Base-by-base conservation (phyloP, 2,888 invertebrate genomes). In the Colletes collaris region DNA sequence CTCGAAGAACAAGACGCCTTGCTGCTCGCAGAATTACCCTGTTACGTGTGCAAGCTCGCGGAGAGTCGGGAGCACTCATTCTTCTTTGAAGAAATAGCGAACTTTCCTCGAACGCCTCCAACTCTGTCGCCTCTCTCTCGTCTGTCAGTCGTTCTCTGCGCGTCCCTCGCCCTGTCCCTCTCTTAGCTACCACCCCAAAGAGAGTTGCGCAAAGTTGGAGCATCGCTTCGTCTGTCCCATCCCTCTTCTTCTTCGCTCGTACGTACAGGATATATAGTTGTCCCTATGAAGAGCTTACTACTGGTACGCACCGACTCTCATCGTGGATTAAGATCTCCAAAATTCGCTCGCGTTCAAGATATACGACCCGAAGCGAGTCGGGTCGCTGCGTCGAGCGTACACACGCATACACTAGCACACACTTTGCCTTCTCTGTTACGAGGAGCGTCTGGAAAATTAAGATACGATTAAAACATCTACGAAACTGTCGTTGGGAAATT, bases 211-310 rank as follows among this genome's bases (percentile, higher is more conserved):
- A 68, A 83, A 80, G 79, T 68, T 59, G 62, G 63, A 71, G 53
- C 63, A 53, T 66, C 68, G 27, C 63, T 52, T 49, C 68, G 60
- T 44, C 46, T 71, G 60, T 46, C 53, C 70, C 46, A 19, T 62
- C 59, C 58, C 60, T 58, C 58, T 49, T 66, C 66, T 53, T 64
- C 56, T 44, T 62, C 52, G 49, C 69, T 77, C 62, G 58, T 68
- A 73, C 50, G 68, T 72, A 72, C 64, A 75, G 76, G 79, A 76
- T 87, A 82, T 75, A 82, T 75, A 82, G 71, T 83, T 81, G 81
- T 82, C 72, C 64, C 68, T 77, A 79, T 78, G 75, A 77, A 81
- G 76, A 80, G 83, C 85, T 84, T 83, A 84, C 84, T 46, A 74
- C 75, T 67, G 63, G 62, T 86, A 76, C 81, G 69, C 78, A 82